phyloP scores from a whole-genome alignment of 2,113 vertebrate genomes.

The Osmerus mordax region DNA sequence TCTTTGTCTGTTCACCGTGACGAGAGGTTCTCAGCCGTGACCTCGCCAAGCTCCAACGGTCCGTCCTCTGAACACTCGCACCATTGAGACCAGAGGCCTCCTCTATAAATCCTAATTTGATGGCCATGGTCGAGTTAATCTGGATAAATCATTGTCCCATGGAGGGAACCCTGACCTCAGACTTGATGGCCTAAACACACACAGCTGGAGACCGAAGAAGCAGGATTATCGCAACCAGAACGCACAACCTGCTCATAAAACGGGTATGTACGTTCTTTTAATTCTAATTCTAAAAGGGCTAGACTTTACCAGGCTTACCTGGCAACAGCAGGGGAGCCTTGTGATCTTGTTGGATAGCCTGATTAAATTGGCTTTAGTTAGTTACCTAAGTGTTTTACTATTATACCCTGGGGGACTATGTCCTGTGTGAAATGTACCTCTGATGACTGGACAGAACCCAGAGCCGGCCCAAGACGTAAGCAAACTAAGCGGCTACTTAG shows the following conservation, averaged over 20 bases:
- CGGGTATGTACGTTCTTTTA: not conserved
- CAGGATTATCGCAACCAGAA: too few relatives aligned
- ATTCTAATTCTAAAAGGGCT: not conserved
- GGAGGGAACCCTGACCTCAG: not conserved
- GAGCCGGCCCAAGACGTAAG: too few relatives aligned
- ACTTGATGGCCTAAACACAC: conserved; percentile 14
- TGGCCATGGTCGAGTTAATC: not conserved
- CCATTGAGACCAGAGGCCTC: not conserved
- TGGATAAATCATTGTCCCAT: too few relatives aligned
- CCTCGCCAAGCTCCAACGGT: too few relatives aligned
- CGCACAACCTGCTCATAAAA: not conserved
- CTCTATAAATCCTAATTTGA: not conserved
- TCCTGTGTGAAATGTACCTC: too few relatives aligned
- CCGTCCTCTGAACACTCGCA: not conserved
- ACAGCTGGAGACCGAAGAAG: conserved; percentile 1
- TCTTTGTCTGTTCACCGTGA: not conserved
- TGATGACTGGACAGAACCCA: too few relatives aligned
- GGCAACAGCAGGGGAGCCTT: conserved; percentile 25
- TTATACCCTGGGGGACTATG: not conserved
- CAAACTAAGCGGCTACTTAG: too few relatives aligned
- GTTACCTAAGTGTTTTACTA: not conserved
- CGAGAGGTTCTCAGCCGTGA: too few relatives aligned
- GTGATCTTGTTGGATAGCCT: conserved; percentile 31
- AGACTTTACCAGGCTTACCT: conserved; percentile 29
- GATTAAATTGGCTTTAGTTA: conserved; percentile 24